Base-by-base conservation (phyloP, 2,888 invertebrate species). In the Parnassius apollo region DNA sequence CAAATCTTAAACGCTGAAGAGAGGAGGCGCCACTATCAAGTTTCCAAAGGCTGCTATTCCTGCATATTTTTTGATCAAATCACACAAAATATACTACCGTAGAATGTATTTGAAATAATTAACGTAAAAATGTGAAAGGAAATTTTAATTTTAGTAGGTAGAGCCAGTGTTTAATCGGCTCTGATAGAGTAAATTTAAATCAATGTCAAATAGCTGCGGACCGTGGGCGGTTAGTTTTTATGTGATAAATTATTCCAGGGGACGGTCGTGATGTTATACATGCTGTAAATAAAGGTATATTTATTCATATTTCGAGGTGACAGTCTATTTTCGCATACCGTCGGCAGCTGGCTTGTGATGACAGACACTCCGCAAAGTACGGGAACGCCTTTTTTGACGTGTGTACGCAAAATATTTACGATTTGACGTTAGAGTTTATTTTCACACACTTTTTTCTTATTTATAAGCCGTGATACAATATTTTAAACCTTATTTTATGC, bases 271-370 rank as follows among this genome's bases (percentile, higher is more conserved):
- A 68, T 72, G 72, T 72, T 75, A 69, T 76, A 66, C 66, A 63
- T 65, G 62, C 63, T 76, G 72, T 78, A 75, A 75, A 78, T 79
- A 76, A 71, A 70, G 64, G 68, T 66, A 71, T 79, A 78, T 79
- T 80, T 81, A 81, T 82, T 83, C 78, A 78, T 82, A 80, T 77
- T 78, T 70, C 80, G 83, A 82, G 81, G 84, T 77, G 79, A 79
- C 78, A 72, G 65, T 77, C 79, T 85, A 86, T 86, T 85, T 84
- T 73, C 65, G 80, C 69, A 54, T 66, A 69, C 69, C 45, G 52
- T 53, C 73, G 68, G 73, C 71, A 71, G 69, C 66, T 65, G 62
- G 64, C 66, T 66, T 66, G 63, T 64, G 73, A 67, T 77, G 78
- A 76, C 75, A 71, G 75, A 75, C 73, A 67, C 65, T 66, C 69